Conservation (phyloP, 2,797 vertebrate genomes). For the Scolopax bukidnonensis region DNA sequence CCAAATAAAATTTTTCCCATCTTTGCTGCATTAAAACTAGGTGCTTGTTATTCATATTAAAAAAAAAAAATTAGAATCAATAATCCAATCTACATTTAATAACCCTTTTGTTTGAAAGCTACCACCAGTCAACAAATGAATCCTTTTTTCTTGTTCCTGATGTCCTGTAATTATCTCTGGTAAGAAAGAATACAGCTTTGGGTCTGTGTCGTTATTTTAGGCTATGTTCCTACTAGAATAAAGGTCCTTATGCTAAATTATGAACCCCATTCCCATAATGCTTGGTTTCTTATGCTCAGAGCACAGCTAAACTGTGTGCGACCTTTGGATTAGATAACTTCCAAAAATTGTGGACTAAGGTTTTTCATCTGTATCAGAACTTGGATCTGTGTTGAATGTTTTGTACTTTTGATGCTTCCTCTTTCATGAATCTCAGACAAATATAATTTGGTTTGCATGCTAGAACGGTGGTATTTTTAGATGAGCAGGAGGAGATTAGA, state of each 20-base stretch:
- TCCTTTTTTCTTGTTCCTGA: background rate
- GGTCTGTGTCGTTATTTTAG: background rate
- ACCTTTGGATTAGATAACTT: slow-evolving; percentile 51
- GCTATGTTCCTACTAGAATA: background rate
- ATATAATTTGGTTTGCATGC: slow-evolving; percentile 49
- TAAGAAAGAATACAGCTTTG: background rate
- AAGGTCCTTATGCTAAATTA: slow-evolving; percentile 13
- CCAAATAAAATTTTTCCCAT: background rate
- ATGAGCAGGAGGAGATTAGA: slow-evolving; percentile 60
- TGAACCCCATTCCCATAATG: background rate
- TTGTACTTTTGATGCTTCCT: slow-evolving; percentile 47
- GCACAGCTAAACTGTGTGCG: background rate
- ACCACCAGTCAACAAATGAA: background rate
- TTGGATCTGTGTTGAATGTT: slow-evolving; percentile 36
- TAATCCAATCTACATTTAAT: background rate
- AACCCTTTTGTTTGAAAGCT: background rate
- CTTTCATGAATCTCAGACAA: slow-evolving; percentile 51
- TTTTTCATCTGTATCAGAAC: slow-evolving; percentile 41
- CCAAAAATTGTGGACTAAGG: background rate
- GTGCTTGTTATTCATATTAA: background rate
- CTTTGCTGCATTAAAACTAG: background rate
- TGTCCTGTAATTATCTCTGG: background rate
- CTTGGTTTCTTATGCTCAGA: background rate
- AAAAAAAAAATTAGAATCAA: background rate
- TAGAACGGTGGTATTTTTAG: slow-evolving; percentile 57